Conservation (phyloP, 2,888 invertebrate species). For the Pandemis heparana region DNA sequence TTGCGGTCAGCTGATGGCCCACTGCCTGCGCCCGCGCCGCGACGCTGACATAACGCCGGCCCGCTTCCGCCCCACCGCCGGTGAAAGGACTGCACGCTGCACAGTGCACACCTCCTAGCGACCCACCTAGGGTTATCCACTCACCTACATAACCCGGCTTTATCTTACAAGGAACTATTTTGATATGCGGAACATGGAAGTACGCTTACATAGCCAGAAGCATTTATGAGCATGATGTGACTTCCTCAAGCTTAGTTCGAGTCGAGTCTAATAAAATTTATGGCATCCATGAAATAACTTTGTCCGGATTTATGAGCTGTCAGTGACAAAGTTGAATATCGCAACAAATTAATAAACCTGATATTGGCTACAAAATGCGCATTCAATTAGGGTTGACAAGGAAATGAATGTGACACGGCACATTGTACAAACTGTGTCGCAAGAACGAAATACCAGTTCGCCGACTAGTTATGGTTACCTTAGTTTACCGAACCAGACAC, state of each 20-base stretch:
- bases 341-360: conserved; percentile 51
- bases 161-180: conserved; percentile 56
- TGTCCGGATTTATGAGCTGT: conserved; percentile 18
- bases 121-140: conserved; percentile 62
- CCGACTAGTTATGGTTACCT: conserved; percentile 40
- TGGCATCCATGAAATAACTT: conserved; percentile 22
- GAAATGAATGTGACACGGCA: conserved; percentile 62
- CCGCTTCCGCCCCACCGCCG: conserved; percentile 74
- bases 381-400: conserved; percentile 54
- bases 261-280: conserved; percentile 25
- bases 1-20: conserved; percentile 82
- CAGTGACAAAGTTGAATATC: conserved; percentile 44
- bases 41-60: conserved; percentile 68
- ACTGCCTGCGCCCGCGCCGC: conserved; percentile 57
- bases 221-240: conserved; percentile 13
- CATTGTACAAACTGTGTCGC: conserved; percentile 60
- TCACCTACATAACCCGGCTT: conserved; percentile 48
- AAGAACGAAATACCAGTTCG: conserved; percentile 50
- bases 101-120: conserved; percentile 39
- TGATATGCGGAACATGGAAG: conserved; percentile 43
- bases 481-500: conserved; percentile 36
- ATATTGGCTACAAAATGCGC: conserved; percentile 47
- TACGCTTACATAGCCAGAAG: conserved; percentile 24
- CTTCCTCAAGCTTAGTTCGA: conserved; percentile 3
- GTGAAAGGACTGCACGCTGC: conserved; percentile 54